These are phyloP conservation scores for Poeciliopsis infans DNA, from an alignment of 2,797 vertebrate species.

Conservation along the genomic window DNA sequence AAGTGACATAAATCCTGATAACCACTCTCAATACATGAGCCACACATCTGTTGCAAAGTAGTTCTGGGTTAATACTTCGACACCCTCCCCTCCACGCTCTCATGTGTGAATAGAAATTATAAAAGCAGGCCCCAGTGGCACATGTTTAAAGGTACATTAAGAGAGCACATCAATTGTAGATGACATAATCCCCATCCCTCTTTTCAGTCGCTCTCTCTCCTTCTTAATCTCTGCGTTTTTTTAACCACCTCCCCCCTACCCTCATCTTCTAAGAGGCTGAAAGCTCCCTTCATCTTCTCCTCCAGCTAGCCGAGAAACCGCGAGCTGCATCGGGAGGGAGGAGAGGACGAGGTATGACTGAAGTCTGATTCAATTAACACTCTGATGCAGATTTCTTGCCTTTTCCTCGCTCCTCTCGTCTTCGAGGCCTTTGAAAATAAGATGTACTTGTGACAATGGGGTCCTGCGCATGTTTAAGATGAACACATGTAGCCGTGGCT, in stretches of 20 bases:
- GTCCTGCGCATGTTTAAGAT: slow-evolving; percentile 36
- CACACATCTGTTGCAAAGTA: slow-evolving; percentile 72
- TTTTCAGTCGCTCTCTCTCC: slow-evolving; percentile 72
- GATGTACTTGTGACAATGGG: slow-evolving; percentile 67
- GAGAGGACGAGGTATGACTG: slow-evolving; percentile 73
- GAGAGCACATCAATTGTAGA: slow-evolving; percentile 79
- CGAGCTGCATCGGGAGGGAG: slow-evolving; percentile 68
- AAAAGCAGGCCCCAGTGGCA: slow-evolving; percentile 76
- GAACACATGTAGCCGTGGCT: slow-evolving; percentile 23
- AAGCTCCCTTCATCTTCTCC: slow-evolving; percentile 81
- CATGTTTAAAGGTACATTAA: slow-evolving; percentile 82
- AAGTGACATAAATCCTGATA: slow-evolving; percentile 76
- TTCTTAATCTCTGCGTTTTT: slow-evolving; percentile 81
- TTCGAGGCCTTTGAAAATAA: slow-evolving; percentile 72
- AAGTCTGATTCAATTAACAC: slow-evolving; percentile 81
- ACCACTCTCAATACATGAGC: slow-evolving; percentile 58
- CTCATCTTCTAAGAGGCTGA: slow-evolving; percentile 79
- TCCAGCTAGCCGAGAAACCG: slow-evolving; percentile 71
- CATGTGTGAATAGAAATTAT: slow-evolving; percentile 68
- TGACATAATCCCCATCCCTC: slow-evolving; percentile 80
- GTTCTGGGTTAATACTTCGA: slow-evolving; percentile 75
- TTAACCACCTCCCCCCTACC: slow-evolving; percentile 54
- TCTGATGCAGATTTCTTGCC: slow-evolving; percentile 73
- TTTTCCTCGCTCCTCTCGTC: slow-evolving; percentile 49
- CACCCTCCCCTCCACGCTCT: slow-evolving; percentile 34